Evolutionary conservation across 2,113 vertebrate species (phyloP).

Genomic region (Chiloscyllium plagiosum): DNA sequence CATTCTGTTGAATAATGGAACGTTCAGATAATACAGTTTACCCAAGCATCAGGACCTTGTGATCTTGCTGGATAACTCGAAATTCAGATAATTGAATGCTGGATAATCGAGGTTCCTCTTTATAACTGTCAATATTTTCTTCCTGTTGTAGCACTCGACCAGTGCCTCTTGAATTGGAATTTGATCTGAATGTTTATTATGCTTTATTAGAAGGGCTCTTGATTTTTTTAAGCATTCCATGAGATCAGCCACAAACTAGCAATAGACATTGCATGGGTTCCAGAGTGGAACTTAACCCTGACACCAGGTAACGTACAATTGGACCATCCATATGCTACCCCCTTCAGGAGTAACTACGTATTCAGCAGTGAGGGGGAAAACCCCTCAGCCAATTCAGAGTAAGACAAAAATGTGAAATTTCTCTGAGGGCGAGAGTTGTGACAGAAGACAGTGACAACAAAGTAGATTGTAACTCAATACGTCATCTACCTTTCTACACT

Average conservation of each 20-base stretch:
- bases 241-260: not conserved
- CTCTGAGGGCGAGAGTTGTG: not conserved
- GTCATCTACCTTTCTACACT: not conserved
- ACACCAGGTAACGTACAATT: not conserved
- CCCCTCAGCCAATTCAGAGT: not conserved
- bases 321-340: not conserved
- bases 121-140: not conserved
- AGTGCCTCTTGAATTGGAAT: not conserved
- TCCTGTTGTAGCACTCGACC: not conserved
- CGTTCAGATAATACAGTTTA: too few species aligned
- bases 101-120: too few species aligned
- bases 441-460: not conserved
- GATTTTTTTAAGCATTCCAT: not conserved
- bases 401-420: not conserved
- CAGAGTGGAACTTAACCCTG: not conserved
- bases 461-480: not conserved
- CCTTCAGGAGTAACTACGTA: not conserved
- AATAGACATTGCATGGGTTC: not conserved
- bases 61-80: too few species aligned
- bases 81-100: too few species aligned
- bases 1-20: too few species aligned
- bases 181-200: not conserved
- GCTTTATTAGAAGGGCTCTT: not conserved
- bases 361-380: not conserved
- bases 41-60: too few species aligned